A percentile compares a stretch with the other conserved stretches of the same genome.
Conservation (phyloP, 1,140 invertebrate species). For the Formica selysi region DNA sequence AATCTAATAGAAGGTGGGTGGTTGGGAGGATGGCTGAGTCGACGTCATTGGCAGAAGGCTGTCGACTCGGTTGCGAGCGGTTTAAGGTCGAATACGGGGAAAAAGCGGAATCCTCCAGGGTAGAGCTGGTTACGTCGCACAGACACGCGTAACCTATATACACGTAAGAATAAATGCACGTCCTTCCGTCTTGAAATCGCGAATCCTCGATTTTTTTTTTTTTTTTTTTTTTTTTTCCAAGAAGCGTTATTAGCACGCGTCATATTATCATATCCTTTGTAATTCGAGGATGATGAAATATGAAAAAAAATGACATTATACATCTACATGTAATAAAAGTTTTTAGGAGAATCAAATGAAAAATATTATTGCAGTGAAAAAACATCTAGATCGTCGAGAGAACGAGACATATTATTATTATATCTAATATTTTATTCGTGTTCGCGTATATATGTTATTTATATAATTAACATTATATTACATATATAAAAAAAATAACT, state of each 20-base stretch:
- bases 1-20: slow-evolving; percentile 82
- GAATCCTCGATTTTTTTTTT: slow-evolving; percentile 1
- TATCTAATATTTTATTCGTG: slow-evolving; percentile 8
- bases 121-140: slow-evolving; percentile 62
- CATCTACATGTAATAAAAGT: not conserved
- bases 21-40: slow-evolving; percentile 77
- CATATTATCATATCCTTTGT: slow-evolving; percentile 13
- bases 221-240: slow-evolving; percentile 14
- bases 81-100: slow-evolving; percentile 82
- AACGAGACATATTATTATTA: not conserved
- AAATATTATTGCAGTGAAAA: not conserved
- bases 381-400: not conserved
- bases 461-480: not conserved
- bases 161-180: slow-evolving; percentile 63
- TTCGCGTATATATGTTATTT: not conserved
- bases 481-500: not conserved
- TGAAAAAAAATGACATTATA: slow-evolving; percentile 13
- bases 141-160: slow-evolving; percentile 66
- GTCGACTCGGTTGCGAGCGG: slow-evolving; percentile 79
- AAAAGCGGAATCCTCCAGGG: slow-evolving; percentile 78
- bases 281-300: slow-evolving; percentile 6
- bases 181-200: slow-evolving; percentile 7
- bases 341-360: slow-evolving; percentile 22
- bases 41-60: slow-evolving; percentile 85
- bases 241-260: slow-evolving; percentile 32